Conservation (phyloP, 1,140 invertebrate species). For the Melitaea cinxia region DNA sequence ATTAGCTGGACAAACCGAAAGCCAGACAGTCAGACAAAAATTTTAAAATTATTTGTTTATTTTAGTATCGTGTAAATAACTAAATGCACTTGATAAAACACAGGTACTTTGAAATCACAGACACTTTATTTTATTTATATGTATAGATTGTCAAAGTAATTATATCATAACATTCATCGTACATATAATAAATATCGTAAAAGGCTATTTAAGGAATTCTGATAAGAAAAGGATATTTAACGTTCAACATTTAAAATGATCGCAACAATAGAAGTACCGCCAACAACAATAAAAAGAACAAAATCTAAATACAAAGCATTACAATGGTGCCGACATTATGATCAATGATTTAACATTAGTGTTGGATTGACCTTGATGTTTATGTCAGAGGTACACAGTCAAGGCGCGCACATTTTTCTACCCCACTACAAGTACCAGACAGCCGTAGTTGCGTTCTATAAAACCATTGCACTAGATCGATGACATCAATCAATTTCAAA, state of each 20-base stretch:
- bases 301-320: slow-evolving; percentile 8
- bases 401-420: slow-evolving; percentile 67
- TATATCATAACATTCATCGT: too few species aligned
- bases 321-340: slow-evolving; percentile 8
- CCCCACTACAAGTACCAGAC: slow-evolving; percentile 27
- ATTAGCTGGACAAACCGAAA: too few species aligned
- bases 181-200: too few species aligned
- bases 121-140: too few species aligned
- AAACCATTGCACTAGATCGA: slow-evolving; percentile 59
- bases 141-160: too few species aligned
- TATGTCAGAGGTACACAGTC: slow-evolving; percentile 56
- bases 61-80: too few species aligned
- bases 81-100: too few species aligned
- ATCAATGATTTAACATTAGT: slow-evolving; percentile 20
- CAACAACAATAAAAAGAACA: too few species aligned
- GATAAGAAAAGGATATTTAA: not conserved
- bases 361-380: slow-evolving; percentile 48
- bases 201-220: too few species aligned
- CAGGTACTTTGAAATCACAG: too few species aligned
- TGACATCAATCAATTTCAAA: slow-evolving; percentile 65
- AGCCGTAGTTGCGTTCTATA: slow-evolving; percentile 55
- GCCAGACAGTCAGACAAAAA: too few species aligned
- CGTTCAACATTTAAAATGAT: not conserved
- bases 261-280: not conserved
- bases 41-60: too few species aligned